Evolutionary conservation across 1,140 invertebrate species (phyloP).

Genomic region (Lucilia sericata): DNA sequence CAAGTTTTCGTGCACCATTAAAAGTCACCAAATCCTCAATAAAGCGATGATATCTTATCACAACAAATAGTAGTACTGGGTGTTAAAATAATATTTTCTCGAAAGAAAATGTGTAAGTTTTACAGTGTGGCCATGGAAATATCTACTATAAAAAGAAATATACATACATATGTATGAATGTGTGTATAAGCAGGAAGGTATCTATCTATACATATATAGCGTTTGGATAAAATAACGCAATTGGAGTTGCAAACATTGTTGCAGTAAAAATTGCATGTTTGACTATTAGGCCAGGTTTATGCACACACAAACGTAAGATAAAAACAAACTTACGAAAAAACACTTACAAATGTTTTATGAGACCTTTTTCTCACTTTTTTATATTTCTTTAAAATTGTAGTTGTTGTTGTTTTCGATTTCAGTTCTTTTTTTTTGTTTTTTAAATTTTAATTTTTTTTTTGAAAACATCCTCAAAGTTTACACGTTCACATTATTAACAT

Average conservation of each 20-base stretch:
- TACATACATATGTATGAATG: too few relatives aligned
- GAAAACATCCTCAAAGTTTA: conserved; percentile 33
- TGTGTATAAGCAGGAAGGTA: too few relatives aligned
- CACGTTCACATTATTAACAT: conserved; percentile 40
- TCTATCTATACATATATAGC: neutral
- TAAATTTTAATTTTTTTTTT: neutral
- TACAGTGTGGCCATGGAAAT: neutral
- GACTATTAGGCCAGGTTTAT: conserved; percentile 19
- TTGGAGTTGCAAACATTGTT: conserved; percentile 9
- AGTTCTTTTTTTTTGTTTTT: neutral
- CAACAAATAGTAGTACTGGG: neutral
- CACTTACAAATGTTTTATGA: conserved; percentile 24
- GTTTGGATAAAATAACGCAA: neutral
- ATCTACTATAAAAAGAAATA: neutral
- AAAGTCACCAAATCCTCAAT: neutral
- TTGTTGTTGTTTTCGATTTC: neutral
- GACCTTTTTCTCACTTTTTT: conserved; percentile 26
- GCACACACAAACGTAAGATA: neutral
- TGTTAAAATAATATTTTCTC: neutral
- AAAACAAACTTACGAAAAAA: neutral
- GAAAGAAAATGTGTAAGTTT: neutral
- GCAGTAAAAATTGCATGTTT: conserved; percentile 15
- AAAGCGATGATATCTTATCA: neutral
- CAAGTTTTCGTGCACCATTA: too few relatives aligned
- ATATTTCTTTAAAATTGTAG: neutral